A percentile compares a stretch with the other conserved stretches of the same genome.
These are phyloP conservation scores for Drosophila kurseongensis DNA, from an alignment of 1,140 invertebrate genomes.

Conservation along the genomic window DNA sequence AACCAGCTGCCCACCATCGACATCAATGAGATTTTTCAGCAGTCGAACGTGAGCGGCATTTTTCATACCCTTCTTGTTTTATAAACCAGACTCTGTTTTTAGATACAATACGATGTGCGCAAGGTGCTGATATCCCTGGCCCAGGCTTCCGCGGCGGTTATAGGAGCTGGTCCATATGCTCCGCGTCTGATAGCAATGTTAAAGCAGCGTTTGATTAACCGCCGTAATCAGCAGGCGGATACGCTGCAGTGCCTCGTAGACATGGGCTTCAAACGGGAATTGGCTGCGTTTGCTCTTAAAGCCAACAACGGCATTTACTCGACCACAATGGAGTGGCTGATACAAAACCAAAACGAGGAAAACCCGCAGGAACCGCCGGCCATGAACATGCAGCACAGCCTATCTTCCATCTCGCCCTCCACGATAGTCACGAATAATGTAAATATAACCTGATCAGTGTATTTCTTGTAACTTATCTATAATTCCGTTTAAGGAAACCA, in stretches of 20 bases:
- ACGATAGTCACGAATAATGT: slow-evolving; percentile 76
- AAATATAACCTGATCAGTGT: neutral
- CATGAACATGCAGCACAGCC: slow-evolving; percentile 65
- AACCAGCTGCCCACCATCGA: slow-evolving; percentile 68
- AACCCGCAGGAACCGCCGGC: slow-evolving; percentile 21
- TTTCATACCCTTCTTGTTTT: neutral
- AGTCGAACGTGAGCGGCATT: slow-evolving; percentile 69
- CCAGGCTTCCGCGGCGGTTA: slow-evolving; percentile 75
- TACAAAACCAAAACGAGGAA: slow-evolving; percentile 75
- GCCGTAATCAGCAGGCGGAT: slow-evolving; percentile 73
- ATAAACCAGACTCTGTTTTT: neutral
- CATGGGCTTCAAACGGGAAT: slow-evolving; percentile 78
- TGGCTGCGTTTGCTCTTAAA: slow-evolving; percentile 73
- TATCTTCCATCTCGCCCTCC: slow-evolving; percentile 75
- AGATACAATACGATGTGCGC: slow-evolving; percentile 83
- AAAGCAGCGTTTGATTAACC: slow-evolving; percentile 79
- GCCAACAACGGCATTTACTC: slow-evolving; percentile 75
- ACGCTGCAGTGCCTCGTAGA: slow-evolving; percentile 81
- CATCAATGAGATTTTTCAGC: slow-evolving; percentile 83
- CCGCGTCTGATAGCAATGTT: slow-evolving; percentile 79
- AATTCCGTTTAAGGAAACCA: slow-evolving; percentile 47
- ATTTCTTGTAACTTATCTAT: neutral
- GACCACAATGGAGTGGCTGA: slow-evolving; percentile 76
- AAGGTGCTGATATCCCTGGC: slow-evolving; percentile 83
- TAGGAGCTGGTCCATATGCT: slow-evolving; percentile 80